These are phyloP conservation scores for Pollenia angustigena DNA, from an alignment of 2,888 invertebrate genomes.

Conservation along the genomic window DNA sequence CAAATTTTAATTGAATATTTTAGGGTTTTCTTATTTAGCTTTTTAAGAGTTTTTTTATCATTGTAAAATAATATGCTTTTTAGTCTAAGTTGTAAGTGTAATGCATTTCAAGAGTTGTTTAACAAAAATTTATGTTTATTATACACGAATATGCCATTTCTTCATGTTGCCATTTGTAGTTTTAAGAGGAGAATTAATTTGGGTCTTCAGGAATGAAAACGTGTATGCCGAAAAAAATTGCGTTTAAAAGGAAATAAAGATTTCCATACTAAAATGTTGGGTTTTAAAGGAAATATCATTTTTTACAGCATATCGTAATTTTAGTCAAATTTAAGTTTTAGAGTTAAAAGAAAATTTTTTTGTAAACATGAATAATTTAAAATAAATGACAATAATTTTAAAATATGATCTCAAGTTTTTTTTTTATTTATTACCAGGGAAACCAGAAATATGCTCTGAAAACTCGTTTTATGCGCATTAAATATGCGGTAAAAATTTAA, in stretches of 20 bases:
- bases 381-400: conserved; percentile 73
- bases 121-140: conserved; percentile 4
- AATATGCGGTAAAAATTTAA: no score
- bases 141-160: conserved; percentile 49
- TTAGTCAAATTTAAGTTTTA: conserved; percentile 30
- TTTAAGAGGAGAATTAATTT: background rate
- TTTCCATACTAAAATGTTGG: background rate
- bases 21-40: no score
- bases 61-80: conserved; percentile 19
- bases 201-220: background rate
- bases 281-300: background rate
- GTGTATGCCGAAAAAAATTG: background rate
- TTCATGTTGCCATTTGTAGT: conserved; percentile 65
- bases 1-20: conserved; percentile 6
- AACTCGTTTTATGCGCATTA: no score
- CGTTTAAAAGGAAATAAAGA: background rate
- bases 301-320: conserved; percentile 10
- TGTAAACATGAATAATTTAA: conserved; percentile 29
- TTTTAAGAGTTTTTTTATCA: background rate
- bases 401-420: background rate
- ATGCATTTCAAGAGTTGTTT: conserved; percentile 34
- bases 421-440: no score
- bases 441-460: no score
- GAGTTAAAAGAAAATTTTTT: conserved; percentile 28
- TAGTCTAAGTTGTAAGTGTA: background rate